Conservation (phyloP, 1,140 invertebrate species). For the Octopus bimaculoides region DNA sequence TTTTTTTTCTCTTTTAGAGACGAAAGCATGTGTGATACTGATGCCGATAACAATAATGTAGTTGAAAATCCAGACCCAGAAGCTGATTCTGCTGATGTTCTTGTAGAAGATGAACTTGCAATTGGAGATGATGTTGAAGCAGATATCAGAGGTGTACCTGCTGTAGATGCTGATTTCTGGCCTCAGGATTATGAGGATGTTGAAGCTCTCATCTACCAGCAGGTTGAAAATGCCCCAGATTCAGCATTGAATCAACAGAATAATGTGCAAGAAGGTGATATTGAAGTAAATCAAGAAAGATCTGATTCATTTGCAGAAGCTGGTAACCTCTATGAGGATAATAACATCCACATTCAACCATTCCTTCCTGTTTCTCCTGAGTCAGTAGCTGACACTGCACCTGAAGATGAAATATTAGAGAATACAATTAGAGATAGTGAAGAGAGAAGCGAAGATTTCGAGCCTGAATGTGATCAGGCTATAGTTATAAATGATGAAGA, state of each 20-base stretch:
- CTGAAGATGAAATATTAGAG: not conserved
- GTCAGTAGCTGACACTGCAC: not conserved
- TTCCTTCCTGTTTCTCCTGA: no score
- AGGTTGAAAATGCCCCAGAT: not conserved
- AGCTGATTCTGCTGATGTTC: constrained; percentile 23
- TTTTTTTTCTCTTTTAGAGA: not conserved
- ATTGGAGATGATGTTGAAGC: constrained; percentile 9
- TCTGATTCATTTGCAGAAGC: no score
- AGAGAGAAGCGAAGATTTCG: constrained; percentile 25
- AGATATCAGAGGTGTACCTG: not conserved
- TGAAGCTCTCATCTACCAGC: not conserved
- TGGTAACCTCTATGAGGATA: no score
- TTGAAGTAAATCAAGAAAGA: no score
- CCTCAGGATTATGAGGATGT: not conserved
- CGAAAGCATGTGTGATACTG: constrained; percentile 21
- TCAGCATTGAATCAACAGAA: no score
- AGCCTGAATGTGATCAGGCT: constrained; percentile 31
- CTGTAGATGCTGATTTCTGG: no score
- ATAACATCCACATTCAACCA: no score
- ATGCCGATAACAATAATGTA: constrained; percentile 24
- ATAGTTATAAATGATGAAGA: constrained; percentile 14
- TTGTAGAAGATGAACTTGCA: constrained; percentile 4
- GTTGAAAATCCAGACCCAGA: constrained; percentile 37
- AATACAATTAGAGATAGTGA: not conserved
- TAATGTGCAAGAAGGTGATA: no score